Evolutionary conservation across 1,140 invertebrate species (phyloP), one percentile per base, ranked within the genome.

Genomic region (Drosophila nikananu): DNA sequence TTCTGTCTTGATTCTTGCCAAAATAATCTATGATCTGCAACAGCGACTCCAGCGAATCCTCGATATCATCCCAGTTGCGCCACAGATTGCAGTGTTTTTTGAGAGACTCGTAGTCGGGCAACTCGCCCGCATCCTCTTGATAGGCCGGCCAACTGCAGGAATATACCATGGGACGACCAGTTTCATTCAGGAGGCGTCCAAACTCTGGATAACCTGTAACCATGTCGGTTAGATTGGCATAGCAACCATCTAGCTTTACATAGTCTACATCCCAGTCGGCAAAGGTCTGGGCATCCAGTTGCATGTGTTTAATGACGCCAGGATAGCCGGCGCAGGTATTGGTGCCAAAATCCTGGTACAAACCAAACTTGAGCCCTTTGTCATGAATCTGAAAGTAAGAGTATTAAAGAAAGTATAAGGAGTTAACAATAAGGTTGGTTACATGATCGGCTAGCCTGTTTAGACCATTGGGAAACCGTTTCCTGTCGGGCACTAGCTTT

Each of bases 141-240:
- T 97, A 97, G n/a, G 95, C 96, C 2, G 97, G 97, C 84, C 97
- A 98, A 84, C 96, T 97, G 93, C 97, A 98, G 2, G 97, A 97
- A 90, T 97, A 98, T 0, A 98, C 94, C 89, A 98, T 98, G 0
- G 96, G 96, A 46, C 97, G 94, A 27, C 96, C 96, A 23, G 97
- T 98, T 71, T 94, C 86, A 86, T 98, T 98, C 39, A 98, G 92
- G 66, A 95, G 94, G 51, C 94, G 94, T 17, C 96, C 95, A 93
- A 98, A 97, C 71, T 95, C 94, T 10, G 96, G 95, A 93, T 97
- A 97, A 13, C 96, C 94, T 37, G 77, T 60, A 52, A 94, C 94
- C 94, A 95, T 95, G 51, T 93, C 93, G 2, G 92, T 91, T 6
- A 95, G 87, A 54, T 97, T 94, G 9, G 97, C 94, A 93, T 97